Percentiles rank a stretch among this genome's conserved stretches.
These are phyloP conservation scores for Cheilosia pagana DNA, from an alignment of 2,888 invertebrate species.

Conservation along the genomic window DNA sequence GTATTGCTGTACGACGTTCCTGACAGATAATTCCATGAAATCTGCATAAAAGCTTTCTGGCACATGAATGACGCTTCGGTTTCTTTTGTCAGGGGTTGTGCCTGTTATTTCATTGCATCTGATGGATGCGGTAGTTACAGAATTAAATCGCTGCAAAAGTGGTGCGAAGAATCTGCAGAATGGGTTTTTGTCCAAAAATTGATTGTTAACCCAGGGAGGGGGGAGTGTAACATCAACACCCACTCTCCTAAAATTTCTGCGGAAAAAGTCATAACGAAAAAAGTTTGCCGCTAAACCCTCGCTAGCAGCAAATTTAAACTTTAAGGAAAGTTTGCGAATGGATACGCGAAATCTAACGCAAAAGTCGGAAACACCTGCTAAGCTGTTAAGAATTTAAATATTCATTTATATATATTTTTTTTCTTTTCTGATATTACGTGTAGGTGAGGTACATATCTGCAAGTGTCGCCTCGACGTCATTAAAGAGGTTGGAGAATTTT, in stretches of 20 bases:
- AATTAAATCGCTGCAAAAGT: neutral
- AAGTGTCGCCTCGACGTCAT: slow-evolving; percentile 6
- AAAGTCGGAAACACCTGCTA: slow-evolving; percentile 15
- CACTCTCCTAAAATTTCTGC: neutral
- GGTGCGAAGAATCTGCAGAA: neutral
- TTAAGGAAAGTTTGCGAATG: neutral
- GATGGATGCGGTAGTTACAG: neutral
- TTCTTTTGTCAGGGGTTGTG: neutral
- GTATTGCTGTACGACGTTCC: slow-evolving; percentile 1
- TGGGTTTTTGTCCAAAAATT: too few species aligned
- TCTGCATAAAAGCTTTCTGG: neutral
- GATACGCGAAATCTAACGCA: slow-evolving; percentile 3
- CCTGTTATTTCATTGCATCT: neutral
- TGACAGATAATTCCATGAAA: neutral
- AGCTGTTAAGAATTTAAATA: slow-evolving; percentile 27
- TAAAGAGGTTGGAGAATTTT: neutral
- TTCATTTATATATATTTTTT: slow-evolving; percentile 1
- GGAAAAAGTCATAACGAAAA: neutral
- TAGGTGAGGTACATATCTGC: neutral
- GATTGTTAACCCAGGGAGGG: too few species aligned
- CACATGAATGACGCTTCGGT: slow-evolving; percentile 1
- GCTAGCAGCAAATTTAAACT: slow-evolving; percentile 2
- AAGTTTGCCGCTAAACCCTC: neutral
- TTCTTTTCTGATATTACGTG: neutral
- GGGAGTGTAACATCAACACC: too few species aligned